Conservation (phyloP, 1,140 invertebrate species). For the Rhyacophila brunnea region DNA sequence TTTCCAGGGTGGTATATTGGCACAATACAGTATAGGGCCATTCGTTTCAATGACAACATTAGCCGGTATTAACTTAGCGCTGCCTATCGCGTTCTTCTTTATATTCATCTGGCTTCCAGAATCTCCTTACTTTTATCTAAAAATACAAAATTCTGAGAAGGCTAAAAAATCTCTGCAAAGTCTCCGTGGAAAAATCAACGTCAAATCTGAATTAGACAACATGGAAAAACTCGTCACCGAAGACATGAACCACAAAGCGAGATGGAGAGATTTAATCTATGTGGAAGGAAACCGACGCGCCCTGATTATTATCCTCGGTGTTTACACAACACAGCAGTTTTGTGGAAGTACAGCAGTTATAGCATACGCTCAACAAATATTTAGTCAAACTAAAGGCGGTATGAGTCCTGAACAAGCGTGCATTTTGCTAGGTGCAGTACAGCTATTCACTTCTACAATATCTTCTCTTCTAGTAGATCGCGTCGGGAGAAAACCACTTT, state of each 20-base stretch:
- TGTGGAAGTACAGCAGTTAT: conserved; percentile 74
- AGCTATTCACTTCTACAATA: conserved; percentile 62
- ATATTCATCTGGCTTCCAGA: conserved; percentile 73
- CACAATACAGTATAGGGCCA: conserved; percentile 66
- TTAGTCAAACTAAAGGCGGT: conserved; percentile 56
- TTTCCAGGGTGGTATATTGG: conserved; percentile 64
- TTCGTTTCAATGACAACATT: conserved; percentile 59
- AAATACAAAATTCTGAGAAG: conserved; percentile 56
- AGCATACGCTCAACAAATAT: conserved; percentile 73
- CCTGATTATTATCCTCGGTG: conserved; percentile 60
- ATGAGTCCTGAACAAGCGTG: conserved; percentile 55
- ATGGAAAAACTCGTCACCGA: conserved; percentile 60
- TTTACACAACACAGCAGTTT: conserved; percentile 74
- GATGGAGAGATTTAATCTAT: conserved; percentile 58
- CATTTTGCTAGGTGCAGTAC: conserved; percentile 66
- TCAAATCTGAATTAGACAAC: conserved; percentile 61
- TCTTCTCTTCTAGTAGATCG: conserved; percentile 69
- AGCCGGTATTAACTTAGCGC: conserved; percentile 56
- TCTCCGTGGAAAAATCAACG: conserved; percentile 60
- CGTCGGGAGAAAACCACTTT: conserved; percentile 66
- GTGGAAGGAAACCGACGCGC: conserved; percentile 62
- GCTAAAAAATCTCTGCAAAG: conserved; percentile 62
- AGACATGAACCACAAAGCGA: conserved; percentile 53
- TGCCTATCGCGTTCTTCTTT: conserved; percentile 61
- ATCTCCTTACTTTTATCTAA: conserved; percentile 71